phyloP scores from a whole-genome alignment of 2,113 vertebrate species.

The Aviceda subcristata region DNA sequence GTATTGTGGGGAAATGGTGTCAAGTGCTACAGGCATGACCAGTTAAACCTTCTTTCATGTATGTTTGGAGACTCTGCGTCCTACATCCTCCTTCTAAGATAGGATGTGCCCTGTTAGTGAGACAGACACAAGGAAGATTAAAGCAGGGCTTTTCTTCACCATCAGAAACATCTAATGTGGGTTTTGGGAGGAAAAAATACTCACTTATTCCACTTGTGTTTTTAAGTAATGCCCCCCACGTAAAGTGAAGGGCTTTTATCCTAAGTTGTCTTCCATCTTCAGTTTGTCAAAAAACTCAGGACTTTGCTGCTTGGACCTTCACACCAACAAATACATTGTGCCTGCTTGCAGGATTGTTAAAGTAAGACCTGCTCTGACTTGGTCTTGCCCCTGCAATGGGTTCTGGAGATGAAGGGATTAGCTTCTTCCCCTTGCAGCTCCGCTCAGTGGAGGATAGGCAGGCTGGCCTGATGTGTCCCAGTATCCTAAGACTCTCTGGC shows the following conservation, averaged over 20 bases:
- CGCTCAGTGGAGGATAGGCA: background rate
- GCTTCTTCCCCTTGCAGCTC: background rate
- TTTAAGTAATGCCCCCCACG: background rate
- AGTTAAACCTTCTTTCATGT: background rate
- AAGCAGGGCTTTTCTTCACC: background rate
- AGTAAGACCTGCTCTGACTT: background rate
- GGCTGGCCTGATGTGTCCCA: background rate
- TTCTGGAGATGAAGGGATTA: background rate
- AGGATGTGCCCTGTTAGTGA: background rate
- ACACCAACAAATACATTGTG: background rate
- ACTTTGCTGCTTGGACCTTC: background rate
- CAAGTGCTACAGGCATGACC: background rate
- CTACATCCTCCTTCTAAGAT: background rate
- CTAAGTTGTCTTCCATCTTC: background rate
- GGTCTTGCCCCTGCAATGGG: accelerated
- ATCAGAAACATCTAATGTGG: background rate
- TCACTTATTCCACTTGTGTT: background rate
- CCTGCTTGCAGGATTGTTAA: background rate
- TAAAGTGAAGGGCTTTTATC: background rate
- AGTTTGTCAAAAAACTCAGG: background rate
- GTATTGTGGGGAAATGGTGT: background rate
- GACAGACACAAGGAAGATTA: background rate
- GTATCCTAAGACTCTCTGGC: background rate
- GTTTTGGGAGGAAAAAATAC: background rate
- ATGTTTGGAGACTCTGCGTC: background rate